Percentiles rank a stretch among this genome's conserved stretches.
Evolutionary conservation across 2,113 vertebrate genomes (phyloP).

Genomic region (Tragelaphus buxtoni): DNA sequence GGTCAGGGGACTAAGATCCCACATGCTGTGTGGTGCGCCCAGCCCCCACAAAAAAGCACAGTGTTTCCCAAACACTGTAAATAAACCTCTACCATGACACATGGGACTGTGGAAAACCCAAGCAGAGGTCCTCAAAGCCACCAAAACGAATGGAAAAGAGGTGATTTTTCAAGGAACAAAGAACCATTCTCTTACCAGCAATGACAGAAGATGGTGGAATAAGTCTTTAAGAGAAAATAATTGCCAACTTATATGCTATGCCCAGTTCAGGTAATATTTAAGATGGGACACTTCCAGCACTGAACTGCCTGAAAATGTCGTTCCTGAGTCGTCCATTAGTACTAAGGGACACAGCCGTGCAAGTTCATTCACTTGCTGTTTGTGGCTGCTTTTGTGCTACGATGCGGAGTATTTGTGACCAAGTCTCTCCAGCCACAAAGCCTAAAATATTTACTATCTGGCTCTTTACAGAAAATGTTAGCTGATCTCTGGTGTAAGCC

Average conservation of each 20-base stretch:
- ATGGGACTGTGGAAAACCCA: not conserved
- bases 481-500: not conserved
- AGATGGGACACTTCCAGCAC: not conserved
- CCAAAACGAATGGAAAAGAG: not conserved
- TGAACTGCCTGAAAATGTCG: accelerated
- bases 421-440: not conserved
- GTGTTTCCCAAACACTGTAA: not conserved
- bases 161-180: not conserved
- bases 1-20: not conserved
- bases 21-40: not conserved
- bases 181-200: not conserved
- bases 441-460: not conserved
- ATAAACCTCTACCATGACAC: not conserved
- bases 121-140: not conserved
- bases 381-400: not conserved
- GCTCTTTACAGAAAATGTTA: not conserved
- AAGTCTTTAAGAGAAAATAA: not conserved
- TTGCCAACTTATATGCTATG: not conserved
- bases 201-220: not conserved
- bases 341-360: accelerated
- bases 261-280: not conserved
- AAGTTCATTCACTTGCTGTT: accelerated
- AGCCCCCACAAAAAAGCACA: not conserved
- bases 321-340: not conserved
- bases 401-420: accelerated